phyloP scores from a whole-genome alignment of 92 coral and sea anemone species.

The Phenganax subtilis region DNA sequence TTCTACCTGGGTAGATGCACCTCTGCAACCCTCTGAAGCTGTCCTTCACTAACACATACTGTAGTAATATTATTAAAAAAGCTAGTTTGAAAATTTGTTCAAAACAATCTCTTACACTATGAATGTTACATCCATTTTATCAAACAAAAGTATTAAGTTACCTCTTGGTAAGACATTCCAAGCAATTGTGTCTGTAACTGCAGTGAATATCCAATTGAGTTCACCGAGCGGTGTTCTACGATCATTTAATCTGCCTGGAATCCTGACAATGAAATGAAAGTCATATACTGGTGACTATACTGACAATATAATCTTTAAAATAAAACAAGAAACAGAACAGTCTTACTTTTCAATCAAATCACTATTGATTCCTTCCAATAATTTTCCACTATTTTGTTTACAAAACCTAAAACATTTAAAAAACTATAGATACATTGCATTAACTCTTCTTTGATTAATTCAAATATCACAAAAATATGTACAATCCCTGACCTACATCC shows the following conservation, averaged over 20 bases:
- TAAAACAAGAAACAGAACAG: not conserved
- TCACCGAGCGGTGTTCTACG: conserved; percentile 96
- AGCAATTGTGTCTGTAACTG: conserved; percentile 98
- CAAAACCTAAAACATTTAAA: conserved; percentile 66
- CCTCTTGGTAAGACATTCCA: conserved; percentile 99
- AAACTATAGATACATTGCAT: not conserved
- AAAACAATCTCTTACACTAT: too few relatives aligned
- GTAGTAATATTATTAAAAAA: too few relatives aligned
- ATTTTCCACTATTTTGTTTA: conserved; percentile 83
- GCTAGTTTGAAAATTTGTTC: too few relatives aligned
- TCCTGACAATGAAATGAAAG: conserved; percentile 48
- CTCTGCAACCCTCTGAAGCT: too few relatives aligned
- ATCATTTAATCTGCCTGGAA: conserved; percentile 96
- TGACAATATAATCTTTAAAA: not conserved
- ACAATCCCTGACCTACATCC: not conserved
- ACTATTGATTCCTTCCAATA: conserved; percentile 75
- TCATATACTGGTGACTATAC: not conserved
- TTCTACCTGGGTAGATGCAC: too few relatives aligned
- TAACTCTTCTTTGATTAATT: not conserved
- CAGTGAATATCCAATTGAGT: conserved; percentile 93
- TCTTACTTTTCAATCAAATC: conserved; percentile 90
- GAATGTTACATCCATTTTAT: too few relatives aligned
- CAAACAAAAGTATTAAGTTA: not conserved
- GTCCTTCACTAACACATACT: too few relatives aligned
- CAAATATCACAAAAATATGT: not conserved